Percentiles rank a stretch among this genome's conserved stretches.
These are phyloP conservation scores for Alectoris magna DNA, from an alignment of 2,797 vertebrate species.

Conservation along the genomic window DNA sequence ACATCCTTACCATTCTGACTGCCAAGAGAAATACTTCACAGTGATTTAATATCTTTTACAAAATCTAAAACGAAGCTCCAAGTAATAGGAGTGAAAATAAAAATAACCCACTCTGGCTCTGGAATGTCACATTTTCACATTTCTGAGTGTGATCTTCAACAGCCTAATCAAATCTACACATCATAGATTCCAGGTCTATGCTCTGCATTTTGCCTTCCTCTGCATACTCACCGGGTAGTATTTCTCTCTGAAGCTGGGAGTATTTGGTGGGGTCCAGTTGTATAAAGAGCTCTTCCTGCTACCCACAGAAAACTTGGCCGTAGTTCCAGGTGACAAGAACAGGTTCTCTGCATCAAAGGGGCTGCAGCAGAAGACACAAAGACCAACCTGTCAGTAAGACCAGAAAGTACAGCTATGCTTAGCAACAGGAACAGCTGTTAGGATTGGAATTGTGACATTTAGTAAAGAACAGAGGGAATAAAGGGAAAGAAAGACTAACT, in stretches of 20 bases:
- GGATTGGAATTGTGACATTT: neutral
- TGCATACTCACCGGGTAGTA: slow-evolving; percentile 88
- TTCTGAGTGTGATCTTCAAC: neutral
- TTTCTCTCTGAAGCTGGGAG: slow-evolving; percentile 93
- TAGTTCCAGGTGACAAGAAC: slow-evolving; percentile 83
- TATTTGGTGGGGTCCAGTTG: slow-evolving; percentile 92
- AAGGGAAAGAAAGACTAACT: neutral
- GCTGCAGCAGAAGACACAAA: slow-evolving; percentile 57
- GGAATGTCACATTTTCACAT: neutral
- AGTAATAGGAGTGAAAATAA: neutral
- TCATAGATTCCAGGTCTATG: neutral
- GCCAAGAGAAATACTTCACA: neutral
- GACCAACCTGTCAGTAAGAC: neutral
- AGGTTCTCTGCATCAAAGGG: slow-evolving; percentile 83
- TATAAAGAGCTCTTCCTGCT: slow-evolving; percentile 90
- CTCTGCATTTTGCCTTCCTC: neutral
- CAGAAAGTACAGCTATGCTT: neutral
- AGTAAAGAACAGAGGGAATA: neutral
- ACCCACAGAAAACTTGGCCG: slow-evolving; percentile 84
- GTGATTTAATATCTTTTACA: neutral
- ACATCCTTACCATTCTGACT: neutral
- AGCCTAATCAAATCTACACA: neutral
- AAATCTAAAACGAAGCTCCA: neutral
- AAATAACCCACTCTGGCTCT: neutral
- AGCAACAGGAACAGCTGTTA: neutral